Percentiles rank a stretch among this genome's conserved stretches.
Evolutionary conservation across 2,797 vertebrate genomes (phyloP).

Genomic region (Salmo trutta): DNA sequence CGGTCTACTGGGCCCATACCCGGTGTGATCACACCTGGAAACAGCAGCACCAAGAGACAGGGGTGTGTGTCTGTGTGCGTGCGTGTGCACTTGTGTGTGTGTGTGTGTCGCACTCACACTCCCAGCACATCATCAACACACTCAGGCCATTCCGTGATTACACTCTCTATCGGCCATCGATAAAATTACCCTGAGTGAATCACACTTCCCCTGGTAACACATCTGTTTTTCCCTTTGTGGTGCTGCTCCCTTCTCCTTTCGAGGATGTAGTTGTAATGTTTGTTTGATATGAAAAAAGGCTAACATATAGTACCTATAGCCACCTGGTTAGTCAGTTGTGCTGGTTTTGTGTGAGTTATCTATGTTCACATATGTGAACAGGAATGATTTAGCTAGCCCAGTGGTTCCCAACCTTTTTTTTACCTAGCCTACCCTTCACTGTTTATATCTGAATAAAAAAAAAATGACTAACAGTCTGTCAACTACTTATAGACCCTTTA

Average conservation of each 20-base stretch:
- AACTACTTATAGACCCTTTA: background rate
- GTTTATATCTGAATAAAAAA: background rate
- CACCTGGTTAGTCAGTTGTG: background rate
- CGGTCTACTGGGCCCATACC: conserved; percentile 63
- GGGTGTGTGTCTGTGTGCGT: conserved; percentile 18
- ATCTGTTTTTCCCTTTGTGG: background rate
- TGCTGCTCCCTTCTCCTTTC: background rate
- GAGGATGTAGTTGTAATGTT: background rate
- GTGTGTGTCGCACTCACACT: background rate
- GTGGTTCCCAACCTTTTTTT: background rate
- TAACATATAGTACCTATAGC: background rate
- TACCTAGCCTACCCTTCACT: background rate
- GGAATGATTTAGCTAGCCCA: background rate
- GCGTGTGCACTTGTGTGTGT: conserved; percentile 24
- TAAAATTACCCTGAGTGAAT: background rate
- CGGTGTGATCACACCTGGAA: conserved; percentile 71
- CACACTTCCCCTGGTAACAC: background rate
- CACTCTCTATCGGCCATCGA: background rate
- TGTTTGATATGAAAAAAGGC: background rate
- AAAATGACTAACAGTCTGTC: background rate
- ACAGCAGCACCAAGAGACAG: conserved; percentile 3
- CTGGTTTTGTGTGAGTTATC: background rate
- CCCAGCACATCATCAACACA: background rate
- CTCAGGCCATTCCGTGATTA: background rate
- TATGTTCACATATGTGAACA: background rate